A percentile compares a stretch with the other conserved stretches of the same genome.
Conservation (phyloP, 2,113 vertebrate genomes). For the Bagarius yarrelli region DNA sequence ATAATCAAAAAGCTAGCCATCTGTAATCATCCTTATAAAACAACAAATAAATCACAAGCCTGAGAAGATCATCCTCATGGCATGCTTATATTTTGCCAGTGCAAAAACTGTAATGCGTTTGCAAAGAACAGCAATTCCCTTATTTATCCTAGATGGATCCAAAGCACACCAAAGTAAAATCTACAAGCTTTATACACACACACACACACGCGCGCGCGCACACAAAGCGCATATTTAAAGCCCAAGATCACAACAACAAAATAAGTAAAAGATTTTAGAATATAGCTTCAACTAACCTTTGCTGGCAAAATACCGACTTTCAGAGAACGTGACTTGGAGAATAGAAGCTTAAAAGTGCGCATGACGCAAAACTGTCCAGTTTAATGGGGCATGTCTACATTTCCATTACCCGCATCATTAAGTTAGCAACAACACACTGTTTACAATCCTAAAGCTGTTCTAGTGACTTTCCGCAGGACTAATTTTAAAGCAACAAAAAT, state of each 20-base stretch:
- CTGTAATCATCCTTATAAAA: conserved; percentile 47
- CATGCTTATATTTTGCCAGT: not conserved
- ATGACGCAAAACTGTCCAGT: conserved; percentile 2
- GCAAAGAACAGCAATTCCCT: not conserved
- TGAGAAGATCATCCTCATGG: not conserved
- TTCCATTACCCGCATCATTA: conserved; percentile 19
- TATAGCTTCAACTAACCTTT: no score
- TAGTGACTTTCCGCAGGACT: not conserved
- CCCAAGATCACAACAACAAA: not conserved
- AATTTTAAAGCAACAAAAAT: not conserved
- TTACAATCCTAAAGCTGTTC: not conserved
- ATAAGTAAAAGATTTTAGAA: not conserved
- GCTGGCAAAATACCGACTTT: not conserved
- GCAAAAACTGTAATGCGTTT: not conserved
- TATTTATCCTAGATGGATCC: conserved; percentile 12
- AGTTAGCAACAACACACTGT: not conserved
- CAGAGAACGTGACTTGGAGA: not conserved
- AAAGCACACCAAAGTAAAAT: not conserved
- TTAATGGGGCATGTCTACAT: not conserved
- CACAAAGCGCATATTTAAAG: not conserved
- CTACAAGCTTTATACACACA: not conserved
- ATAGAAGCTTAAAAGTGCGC: not conserved
- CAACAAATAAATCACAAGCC: conserved; percentile 2
- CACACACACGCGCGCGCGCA: not conserved
- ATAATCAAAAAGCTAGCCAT: conserved; percentile 59